These are phyloP conservation scores for Drosophila saltans DNA, from an alignment of 1,140 invertebrate species.

Conservation along the genomic window DNA sequence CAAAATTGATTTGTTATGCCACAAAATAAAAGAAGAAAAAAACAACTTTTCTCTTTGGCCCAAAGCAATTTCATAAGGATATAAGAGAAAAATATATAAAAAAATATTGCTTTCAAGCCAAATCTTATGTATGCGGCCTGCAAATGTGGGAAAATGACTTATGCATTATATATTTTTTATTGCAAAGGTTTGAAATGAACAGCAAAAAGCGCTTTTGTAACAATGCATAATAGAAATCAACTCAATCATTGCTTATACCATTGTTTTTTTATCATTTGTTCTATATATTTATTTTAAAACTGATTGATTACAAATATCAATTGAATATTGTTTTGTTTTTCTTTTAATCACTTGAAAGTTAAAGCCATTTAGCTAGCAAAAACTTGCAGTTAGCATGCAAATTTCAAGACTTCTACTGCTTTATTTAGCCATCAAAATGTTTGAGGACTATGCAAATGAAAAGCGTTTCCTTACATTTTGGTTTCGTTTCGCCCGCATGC, in stretches of 20 bases:
- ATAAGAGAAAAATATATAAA: background rate
- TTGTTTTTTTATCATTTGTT: too few relatives aligned
- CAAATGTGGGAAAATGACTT: background rate
- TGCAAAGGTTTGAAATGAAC: too few relatives aligned
- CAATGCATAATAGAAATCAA: too few relatives aligned
- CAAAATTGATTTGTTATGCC: constrained; percentile 22
- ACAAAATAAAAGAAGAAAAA: background rate
- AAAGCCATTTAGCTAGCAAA: background rate
- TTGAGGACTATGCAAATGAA: constrained; percentile 17
- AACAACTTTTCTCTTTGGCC: background rate
- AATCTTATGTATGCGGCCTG: background rate
- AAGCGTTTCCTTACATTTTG: constrained; percentile 5
- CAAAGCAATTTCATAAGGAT: constrained; percentile 3
- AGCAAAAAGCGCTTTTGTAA: background rate
- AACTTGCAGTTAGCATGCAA: constrained; percentile 6
- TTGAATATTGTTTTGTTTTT: too few relatives aligned
- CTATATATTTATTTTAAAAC: too few relatives aligned
- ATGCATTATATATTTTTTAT: too few relatives aligned
- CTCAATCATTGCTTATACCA: too few relatives aligned
- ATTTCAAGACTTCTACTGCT: background rate
- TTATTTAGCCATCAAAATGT: constrained; percentile 5
- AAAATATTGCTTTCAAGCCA: background rate
- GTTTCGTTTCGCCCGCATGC: constrained; percentile 27
- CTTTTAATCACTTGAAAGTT: background rate
- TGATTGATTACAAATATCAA: too few relatives aligned